phyloP scores from a whole-genome alignment of 2,797 vertebrate genomes.

The Trichosurus vulpecula region DNA sequence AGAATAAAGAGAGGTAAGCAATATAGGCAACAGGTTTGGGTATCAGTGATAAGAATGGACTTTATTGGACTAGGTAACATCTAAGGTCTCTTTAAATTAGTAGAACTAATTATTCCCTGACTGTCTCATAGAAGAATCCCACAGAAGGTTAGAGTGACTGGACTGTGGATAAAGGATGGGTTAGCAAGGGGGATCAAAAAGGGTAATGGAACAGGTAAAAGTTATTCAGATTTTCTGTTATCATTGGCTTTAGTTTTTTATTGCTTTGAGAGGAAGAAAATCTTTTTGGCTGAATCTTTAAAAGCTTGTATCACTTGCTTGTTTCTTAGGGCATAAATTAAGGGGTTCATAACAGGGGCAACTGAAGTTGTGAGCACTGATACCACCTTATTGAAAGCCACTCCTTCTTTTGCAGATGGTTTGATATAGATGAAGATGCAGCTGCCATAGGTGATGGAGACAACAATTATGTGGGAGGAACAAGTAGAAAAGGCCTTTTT shows the following conservation, averaged over 20 bases:
- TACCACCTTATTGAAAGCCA: slow-evolving; percentile 69
- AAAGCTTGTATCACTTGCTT: slow-evolving; percentile 67
- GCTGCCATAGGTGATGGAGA: slow-evolving; percentile 74
- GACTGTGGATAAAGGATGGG: background rate
- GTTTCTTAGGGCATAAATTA: slow-evolving; percentile 76
- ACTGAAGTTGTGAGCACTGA: slow-evolving; percentile 72
- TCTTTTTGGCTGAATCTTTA: background rate
- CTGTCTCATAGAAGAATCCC: background rate
- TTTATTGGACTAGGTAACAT: background rate
- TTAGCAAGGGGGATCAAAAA: background rate
- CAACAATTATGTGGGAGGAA: slow-evolving; percentile 69
- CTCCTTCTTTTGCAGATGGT: slow-evolving; percentile 69
- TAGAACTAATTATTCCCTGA: background rate
- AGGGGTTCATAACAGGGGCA: slow-evolving; percentile 74
- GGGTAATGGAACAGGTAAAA: background rate
- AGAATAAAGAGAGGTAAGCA: background rate
- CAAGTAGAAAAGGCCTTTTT: slow-evolving; percentile 74
- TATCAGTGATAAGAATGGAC: background rate
- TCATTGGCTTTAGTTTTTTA: background rate
- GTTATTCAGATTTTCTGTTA: background rate
- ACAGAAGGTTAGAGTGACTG: background rate
- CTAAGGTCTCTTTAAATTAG: background rate
- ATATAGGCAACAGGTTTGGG: background rate
- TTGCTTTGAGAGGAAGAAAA: background rate
- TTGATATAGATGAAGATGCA: slow-evolving; percentile 81